These are phyloP conservation scores for Eupleurogrammus muticus DNA, from an alignment of 2,797 vertebrate genomes.

Conservation along the genomic window DNA sequence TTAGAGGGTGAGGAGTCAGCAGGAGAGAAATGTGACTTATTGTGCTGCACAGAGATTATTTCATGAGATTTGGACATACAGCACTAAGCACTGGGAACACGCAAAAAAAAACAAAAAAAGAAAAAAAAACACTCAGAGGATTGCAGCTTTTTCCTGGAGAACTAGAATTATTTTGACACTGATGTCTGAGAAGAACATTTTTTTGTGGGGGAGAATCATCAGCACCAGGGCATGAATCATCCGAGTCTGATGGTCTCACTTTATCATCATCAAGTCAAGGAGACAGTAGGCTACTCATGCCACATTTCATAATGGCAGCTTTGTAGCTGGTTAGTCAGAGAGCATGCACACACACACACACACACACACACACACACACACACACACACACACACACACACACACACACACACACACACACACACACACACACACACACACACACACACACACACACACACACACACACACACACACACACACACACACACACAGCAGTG, in stretches of 20 bases:
- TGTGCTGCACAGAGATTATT: slow-evolving; percentile 17
- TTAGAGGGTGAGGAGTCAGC: slow-evolving; percentile 15
- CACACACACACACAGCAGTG: neutral
- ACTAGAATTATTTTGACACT: slow-evolving; percentile 35
- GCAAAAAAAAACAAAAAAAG: too few relatives aligned
- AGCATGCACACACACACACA: slow-evolving; percentile 7
- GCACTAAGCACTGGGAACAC: slow-evolving; percentile 1
- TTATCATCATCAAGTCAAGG: slow-evolving; percentile 61
- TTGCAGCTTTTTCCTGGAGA: slow-evolving; percentile 1
- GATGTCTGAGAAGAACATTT: slow-evolving; percentile 35
- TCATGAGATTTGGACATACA: slow-evolving; percentile 7
- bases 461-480: slow-evolving; percentile 13
- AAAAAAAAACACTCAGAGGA: slow-evolving; percentile 5
- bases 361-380: slow-evolving; percentile 1
- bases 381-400: slow-evolving; percentile 2
- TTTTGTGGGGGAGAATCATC: slow-evolving; percentile 26
- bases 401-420: slow-evolving; percentile 2
- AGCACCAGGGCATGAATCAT: slow-evolving; percentile 44
- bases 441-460: slow-evolving; percentile 8
- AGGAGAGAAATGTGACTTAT: slow-evolving; percentile 18
- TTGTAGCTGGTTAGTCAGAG: slow-evolving; percentile 45
- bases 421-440: slow-evolving; percentile 1
- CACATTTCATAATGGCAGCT: slow-evolving; percentile 46
- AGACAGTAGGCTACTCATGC: slow-evolving; percentile 38
- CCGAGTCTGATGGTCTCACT: slow-evolving; percentile 40